A percentile compares a stretch with the other conserved stretches of the same genome.
phyloP scores from a whole-genome alignment of 2,888 invertebrate species.

The Aphrophora alni region DNA sequence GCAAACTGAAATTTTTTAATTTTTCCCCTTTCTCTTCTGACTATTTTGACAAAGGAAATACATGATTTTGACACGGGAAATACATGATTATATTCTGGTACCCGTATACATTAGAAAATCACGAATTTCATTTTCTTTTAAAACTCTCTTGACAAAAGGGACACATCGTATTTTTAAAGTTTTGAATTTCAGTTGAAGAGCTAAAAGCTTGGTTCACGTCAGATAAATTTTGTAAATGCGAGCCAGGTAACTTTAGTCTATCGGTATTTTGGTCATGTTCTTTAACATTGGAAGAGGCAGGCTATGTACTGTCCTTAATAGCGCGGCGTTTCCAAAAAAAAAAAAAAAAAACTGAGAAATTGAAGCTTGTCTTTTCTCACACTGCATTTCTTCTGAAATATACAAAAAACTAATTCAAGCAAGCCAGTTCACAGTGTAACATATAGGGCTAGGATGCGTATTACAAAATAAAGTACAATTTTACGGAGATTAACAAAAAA shows the following conservation, averaged over 20 bases:
- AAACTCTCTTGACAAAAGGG: neutral
- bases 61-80: neutral
- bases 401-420: too few species aligned
- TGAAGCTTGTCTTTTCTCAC: neutral
- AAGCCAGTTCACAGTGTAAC: too few species aligned
- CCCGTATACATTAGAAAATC: neutral
- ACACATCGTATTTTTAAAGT: neutral
- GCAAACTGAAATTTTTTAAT: slow-evolving; percentile 16
- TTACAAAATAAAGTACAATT: too few species aligned
- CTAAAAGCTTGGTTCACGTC: neutral
- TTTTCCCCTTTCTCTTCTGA: neutral
- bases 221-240: neutral
- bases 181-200: neutral
- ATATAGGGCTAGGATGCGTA: too few species aligned
- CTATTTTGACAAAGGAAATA: neutral
- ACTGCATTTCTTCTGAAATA: neutral
- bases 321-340: neutral
- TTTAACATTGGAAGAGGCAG: too few species aligned
- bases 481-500: too few species aligned
- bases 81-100: neutral
- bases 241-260: neutral
- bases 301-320: neutral
- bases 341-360: neutral
- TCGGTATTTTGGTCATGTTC: neutral
- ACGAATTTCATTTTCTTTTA: neutral